phyloP scores from a whole-genome alignment of 2,113 vertebrate genomes.

The Suricata suricatta region DNA sequence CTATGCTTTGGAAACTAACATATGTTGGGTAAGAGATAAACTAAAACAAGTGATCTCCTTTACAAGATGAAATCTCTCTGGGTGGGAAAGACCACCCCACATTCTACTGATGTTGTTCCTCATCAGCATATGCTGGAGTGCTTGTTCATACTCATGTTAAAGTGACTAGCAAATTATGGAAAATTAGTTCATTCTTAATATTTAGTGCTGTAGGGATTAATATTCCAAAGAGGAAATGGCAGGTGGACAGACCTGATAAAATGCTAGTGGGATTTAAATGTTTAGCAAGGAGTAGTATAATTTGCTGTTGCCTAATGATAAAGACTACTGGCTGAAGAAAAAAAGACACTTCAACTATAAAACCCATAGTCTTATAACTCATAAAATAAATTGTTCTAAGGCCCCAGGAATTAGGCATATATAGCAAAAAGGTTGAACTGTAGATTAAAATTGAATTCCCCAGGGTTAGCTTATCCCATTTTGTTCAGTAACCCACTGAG shows the following conservation, averaged over 20 bases:
- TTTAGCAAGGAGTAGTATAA: background rate
- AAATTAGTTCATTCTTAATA: background rate
- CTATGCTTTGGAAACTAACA: background rate
- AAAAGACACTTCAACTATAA: background rate
- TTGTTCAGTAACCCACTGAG: background rate
- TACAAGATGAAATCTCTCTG: background rate
- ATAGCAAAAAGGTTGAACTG: background rate
- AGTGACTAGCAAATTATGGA: background rate
- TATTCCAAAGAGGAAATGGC: background rate
- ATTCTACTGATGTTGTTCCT: background rate
- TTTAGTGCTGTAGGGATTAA: background rate
- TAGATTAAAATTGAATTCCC: background rate
- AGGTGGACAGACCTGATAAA: background rate
- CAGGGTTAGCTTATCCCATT: background rate
- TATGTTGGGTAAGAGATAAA: background rate
- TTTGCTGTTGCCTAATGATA: background rate
- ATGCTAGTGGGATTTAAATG: background rate
- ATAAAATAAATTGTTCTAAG: background rate
- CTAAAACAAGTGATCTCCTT: background rate
- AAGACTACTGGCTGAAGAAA: background rate
- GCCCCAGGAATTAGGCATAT: background rate
- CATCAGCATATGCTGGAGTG: accelerated
- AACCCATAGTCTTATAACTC: background rate
- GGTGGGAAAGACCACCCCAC: background rate
- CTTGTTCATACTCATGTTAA: background rate